Base-by-base conservation (phyloP, 1,140 invertebrate species). In the Drosophila pandora region DNA sequence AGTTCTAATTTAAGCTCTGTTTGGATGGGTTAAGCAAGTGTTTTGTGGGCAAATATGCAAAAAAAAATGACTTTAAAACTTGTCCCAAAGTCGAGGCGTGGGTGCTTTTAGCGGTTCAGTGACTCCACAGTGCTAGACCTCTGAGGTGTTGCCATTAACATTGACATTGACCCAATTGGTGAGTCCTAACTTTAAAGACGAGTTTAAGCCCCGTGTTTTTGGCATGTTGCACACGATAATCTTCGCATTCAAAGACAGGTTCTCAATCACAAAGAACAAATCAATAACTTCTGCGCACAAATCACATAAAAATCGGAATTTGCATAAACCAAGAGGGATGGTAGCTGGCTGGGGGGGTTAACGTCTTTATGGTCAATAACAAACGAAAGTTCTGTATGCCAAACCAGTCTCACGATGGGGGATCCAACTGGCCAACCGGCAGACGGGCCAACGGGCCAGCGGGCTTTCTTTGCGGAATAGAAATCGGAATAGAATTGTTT, bases 211-310 rank as follows among this genome's bases (percentile, higher is more conserved):
- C 37, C 41, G 30, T 39, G 49, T 56, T 69, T 13, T 21, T 8
- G 17, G 41, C 17, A n/a, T 6, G 53, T 30, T 56, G 65, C 50
- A 56, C 65, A 56, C 50, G 64, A 59, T 30, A 30, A 56, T 43
- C 65, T 30, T 2, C 7, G 39, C 13, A 32, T 37, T 56, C 10
- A 68, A 39, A 55, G 63, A 69, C 65, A 57, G 65, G 65, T 69
- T 69, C 32, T 39, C 32, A 32, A 68, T 69, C 65, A 69, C 65
- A 68, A 69, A 56, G 62, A 21, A 69, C 41, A 37, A 68, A 69
- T 69, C 63, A 68, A 69, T 69, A 69, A 68, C 50, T 56, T 69
- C 65, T 68, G 65, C 63, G 64, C 50, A 69, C 65, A 69, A 69
- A 68, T 69, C 65, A 69, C 53, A 55, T 68, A 25, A 68, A 49